A percentile compares a stretch with the other conserved stretches of the same genome.
These are phyloP conservation scores for Nansenia antarctica DNA, from an alignment of 2,113 vertebrate species.

Conservation along the genomic window DNA sequence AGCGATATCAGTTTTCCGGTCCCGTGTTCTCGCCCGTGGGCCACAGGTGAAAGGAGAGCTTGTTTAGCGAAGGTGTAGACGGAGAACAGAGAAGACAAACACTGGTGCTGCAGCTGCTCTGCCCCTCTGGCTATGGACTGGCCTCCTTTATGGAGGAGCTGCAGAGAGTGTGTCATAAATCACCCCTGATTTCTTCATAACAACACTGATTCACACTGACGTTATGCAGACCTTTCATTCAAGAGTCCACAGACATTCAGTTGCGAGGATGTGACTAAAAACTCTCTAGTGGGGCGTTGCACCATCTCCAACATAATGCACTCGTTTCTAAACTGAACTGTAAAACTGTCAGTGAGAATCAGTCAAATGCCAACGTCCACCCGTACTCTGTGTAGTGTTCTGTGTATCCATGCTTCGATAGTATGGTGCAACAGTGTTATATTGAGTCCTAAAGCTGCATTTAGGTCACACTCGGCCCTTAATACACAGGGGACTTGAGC, in stretches of 20 bases:
- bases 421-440: slow-evolving; percentile 31
- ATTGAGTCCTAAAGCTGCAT: slow-evolving; percentile 52
- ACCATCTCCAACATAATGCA: too few relatives aligned
- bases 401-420: too few relatives aligned
- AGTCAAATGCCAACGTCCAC: too few relatives aligned
- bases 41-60: slow-evolving; percentile 27
- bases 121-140: slow-evolving; percentile 47
- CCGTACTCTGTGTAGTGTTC: too few relatives aligned
- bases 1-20: slow-evolving; percentile 30
- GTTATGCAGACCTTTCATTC: too few relatives aligned
- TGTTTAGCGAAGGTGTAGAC: slow-evolving; percentile 25
- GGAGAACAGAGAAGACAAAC: background rate
- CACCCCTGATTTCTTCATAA: too few relatives aligned
- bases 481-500: slow-evolving; percentile 64
- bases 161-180: background rate
- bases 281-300: too few relatives aligned
- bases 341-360: too few relatives aligned
- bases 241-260: too few relatives aligned
- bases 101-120: slow-evolving; percentile 37
- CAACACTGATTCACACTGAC: too few relatives aligned
- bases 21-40: background rate
- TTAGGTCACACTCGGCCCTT: slow-evolving; percentile 71
- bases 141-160: slow-evolving; percentile 29
- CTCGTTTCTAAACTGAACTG: too few relatives aligned
- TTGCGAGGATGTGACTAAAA: too few relatives aligned